Percentiles rank a stretch among this genome's conserved stretches.
Conservation (phyloP, 2,113 vertebrate genomes). For the Phrynosoma blainvillii region DNA sequence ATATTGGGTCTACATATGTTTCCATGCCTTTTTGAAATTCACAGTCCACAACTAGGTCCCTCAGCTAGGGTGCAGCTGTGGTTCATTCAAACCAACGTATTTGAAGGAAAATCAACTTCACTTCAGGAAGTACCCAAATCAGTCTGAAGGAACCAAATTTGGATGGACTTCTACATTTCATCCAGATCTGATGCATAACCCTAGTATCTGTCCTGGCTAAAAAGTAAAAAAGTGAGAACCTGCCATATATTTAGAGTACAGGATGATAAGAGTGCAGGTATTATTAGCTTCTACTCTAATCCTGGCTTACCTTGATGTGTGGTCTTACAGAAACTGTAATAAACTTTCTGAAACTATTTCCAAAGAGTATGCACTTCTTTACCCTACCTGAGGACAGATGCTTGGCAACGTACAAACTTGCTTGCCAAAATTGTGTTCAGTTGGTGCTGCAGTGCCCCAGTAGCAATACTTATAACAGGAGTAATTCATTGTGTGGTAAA, state of each 20-base stretch:
- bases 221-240: not conserved
- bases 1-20: too few species aligned
- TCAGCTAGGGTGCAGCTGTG: too few species aligned
- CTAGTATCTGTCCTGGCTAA: not conserved
- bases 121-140: too few species aligned
- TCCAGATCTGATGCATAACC: too few species aligned
- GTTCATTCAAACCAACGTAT: too few species aligned
- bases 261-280: not conserved
- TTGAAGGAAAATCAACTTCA: too few species aligned
- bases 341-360: not conserved
- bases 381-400: not conserved
- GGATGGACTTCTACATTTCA: too few species aligned
- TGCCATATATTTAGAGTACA: not conserved
- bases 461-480: not conserved
- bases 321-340: constrained; percentile 14
- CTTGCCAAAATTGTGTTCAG: not conserved
- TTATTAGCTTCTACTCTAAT: not conserved
- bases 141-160: too few species aligned
- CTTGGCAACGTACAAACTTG: not conserved
- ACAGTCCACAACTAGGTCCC: too few species aligned
- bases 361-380: not conserved
- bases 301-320: not conserved
- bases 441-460: not conserved
- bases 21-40: too few species aligned
- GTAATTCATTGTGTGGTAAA: not conserved